A percentile compares a stretch with the other conserved stretches of the same genome.
phyloP scores from a whole-genome alignment of 1,140 invertebrate genomes.

The Apis laboriosa region DNA sequence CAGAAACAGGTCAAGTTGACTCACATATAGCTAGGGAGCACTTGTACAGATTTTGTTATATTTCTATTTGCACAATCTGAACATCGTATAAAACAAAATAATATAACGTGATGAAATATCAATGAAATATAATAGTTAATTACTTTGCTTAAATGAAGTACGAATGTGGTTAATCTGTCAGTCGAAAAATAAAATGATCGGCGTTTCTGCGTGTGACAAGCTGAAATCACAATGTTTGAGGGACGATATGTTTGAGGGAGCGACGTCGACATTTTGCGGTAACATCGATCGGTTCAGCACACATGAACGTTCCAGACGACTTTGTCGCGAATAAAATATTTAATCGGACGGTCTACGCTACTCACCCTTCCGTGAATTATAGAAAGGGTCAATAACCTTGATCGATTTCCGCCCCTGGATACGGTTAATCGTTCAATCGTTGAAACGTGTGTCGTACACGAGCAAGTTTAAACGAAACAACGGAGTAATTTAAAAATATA shows the following conservation, averaged over 20 bases:
- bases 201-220: neutral
- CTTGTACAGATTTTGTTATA: too few species aligned
- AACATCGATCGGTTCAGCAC: slow-evolving; percentile 34
- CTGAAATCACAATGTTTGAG: slow-evolving; percentile 17
- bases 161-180: neutral
- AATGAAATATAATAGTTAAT: neutral
- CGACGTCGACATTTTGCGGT: slow-evolving; percentile 37
- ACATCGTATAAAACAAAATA: too few species aligned
- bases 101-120: neutral
- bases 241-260: slow-evolving; percentile 12
- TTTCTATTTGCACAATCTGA: too few species aligned
- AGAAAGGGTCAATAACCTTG: slow-evolving; percentile 16
- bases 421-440: slow-evolving; percentile 8
- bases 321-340: slow-evolving; percentile 45
- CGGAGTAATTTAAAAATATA: neutral
- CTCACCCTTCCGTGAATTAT: neutral
- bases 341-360: neutral
- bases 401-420: slow-evolving; percentile 9
- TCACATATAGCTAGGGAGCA: too few species aligned
- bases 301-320: slow-evolving; percentile 23
- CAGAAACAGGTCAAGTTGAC: too few species aligned
- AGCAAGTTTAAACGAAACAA: neutral
- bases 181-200: neutral
- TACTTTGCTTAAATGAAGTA: too few species aligned
- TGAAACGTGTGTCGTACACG: neutral